A percentile compares a stretch with the other conserved stretches of the same genome.
phyloP scores from a whole-genome alignment of 2,113 vertebrate genomes.

The Balaeniceps rex region DNA sequence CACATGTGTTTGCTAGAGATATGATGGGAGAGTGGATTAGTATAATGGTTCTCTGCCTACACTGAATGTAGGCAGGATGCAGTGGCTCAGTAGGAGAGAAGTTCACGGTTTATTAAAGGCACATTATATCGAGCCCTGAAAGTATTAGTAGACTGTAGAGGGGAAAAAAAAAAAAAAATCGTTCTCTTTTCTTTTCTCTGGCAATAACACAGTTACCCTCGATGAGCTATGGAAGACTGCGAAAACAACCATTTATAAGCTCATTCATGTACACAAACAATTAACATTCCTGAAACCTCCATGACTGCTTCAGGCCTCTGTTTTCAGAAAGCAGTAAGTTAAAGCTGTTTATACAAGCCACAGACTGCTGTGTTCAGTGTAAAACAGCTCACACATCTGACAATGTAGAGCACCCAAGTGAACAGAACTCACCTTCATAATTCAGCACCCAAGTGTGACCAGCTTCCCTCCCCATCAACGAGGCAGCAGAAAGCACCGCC shows the following conservation, averaged over 20 bases:
- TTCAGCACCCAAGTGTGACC: background rate
- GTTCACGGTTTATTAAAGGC: conserved; percentile 70
- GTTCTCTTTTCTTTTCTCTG: background rate
- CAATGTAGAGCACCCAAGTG: background rate
- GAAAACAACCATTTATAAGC: conserved; percentile 52
- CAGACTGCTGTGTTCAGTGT: background rate
- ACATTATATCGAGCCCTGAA: conserved; percentile 52
- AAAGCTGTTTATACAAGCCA: conserved; percentile 38
- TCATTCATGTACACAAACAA: conserved; percentile 47
- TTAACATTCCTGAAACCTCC: conserved; percentile 43
- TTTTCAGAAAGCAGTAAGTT: conserved; percentile 25
- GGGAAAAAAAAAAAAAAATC: background rate
- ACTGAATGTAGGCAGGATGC: conserved; percentile 53
- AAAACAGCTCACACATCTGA: background rate
- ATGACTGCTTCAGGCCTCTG: conserved; percentile 9
- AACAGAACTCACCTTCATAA: background rate
- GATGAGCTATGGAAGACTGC: conserved; percentile 40
- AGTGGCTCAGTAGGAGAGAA: conserved; percentile 49
- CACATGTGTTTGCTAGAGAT: conserved; percentile 73
- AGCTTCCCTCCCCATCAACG: background rate
- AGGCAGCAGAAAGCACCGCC: background rate
- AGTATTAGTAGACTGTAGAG: conserved; percentile 33
- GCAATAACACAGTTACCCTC: conserved; percentile 29
- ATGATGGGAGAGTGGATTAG: conserved; percentile 67
- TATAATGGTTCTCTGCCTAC: conserved; percentile 65